Conservation (phyloP, 2,797 vertebrate species). For the Bovichtus diacanthus region DNA sequence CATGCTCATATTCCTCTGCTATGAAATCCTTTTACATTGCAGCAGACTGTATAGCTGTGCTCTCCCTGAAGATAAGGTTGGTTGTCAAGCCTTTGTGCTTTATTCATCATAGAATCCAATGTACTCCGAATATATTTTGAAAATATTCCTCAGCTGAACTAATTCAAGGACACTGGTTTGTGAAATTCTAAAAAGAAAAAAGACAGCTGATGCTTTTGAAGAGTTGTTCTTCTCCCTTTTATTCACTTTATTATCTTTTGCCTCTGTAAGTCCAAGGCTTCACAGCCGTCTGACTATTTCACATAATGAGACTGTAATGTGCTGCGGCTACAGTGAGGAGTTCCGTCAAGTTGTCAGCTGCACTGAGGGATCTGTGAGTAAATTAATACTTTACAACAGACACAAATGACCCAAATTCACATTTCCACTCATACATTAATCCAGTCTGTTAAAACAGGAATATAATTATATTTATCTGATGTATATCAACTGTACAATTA, state of each 20-base stretch:
- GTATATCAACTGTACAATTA: neutral
- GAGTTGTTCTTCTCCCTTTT: conserved; percentile 22
- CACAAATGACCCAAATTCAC: neutral
- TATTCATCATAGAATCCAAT: conserved; percentile 22
- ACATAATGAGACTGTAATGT: conserved; percentile 84
- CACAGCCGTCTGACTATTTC: conserved; percentile 76
- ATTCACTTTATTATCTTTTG: conserved; percentile 25
- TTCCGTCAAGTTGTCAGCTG: conserved; percentile 89
- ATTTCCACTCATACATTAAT: neutral
- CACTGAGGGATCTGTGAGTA: conserved; percentile 87
- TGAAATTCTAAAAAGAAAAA: conserved; percentile 10
- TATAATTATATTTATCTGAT: neutral
- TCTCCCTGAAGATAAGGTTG: conserved; percentile 83
- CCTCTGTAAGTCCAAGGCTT: conserved; percentile 62
- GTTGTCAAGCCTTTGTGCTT: conserved; percentile 38
- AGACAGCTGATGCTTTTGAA: conserved; percentile 32
- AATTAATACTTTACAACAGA: conserved; percentile 15
- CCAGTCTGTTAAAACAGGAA: neutral
- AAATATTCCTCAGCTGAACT: conserved; percentile 31
- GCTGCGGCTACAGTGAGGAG: conserved; percentile 84
- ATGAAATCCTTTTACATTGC: conserved; percentile 80
- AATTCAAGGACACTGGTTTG: conserved; percentile 13
- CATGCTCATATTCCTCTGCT: conserved; percentile 77
- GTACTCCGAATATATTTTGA: conserved; percentile 24
- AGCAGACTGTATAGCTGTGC: conserved; percentile 72